Evolutionary conservation across 2,113 vertebrate genomes (phyloP).

Genomic region (Bubo scandiacus): DNA sequence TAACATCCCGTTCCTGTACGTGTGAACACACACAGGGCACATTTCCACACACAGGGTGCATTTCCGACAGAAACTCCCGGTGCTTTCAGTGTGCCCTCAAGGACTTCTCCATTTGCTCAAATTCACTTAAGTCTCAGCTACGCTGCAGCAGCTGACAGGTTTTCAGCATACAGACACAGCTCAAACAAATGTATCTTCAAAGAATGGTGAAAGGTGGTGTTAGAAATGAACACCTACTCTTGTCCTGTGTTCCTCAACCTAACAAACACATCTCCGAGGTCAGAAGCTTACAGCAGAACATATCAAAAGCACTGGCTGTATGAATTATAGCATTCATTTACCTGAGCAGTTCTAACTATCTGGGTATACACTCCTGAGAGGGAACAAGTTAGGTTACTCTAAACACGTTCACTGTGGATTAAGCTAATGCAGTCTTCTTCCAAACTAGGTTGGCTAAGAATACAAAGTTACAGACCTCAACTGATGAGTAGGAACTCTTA

Average conservation of each 20-base stretch:
- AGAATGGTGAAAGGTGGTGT: background rate
- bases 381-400: background rate
- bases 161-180: background rate
- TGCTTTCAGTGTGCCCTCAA: background rate
- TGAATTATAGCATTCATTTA: background rate
- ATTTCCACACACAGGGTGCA: background rate
- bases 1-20: background rate
- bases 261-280: background rate
- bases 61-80: background rate
- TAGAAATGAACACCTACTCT: background rate
- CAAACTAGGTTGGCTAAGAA: background rate
- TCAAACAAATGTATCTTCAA: background rate
- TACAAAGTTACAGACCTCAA: background rate
- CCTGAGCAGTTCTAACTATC: background rate
- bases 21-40: background rate
- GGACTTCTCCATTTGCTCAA: background rate
- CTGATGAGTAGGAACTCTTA: background rate
- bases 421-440: background rate
- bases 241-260: background rate
- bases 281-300: background rate
- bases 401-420: background rate
- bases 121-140: background rate
- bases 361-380: background rate
- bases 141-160: background rate
- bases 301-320: background rate